Percentiles rank a stretch among this genome's conserved stretches.
Evolutionary conservation across 2,888 invertebrate species (phyloP).

Genomic region (Ametastegia equiseti): DNA sequence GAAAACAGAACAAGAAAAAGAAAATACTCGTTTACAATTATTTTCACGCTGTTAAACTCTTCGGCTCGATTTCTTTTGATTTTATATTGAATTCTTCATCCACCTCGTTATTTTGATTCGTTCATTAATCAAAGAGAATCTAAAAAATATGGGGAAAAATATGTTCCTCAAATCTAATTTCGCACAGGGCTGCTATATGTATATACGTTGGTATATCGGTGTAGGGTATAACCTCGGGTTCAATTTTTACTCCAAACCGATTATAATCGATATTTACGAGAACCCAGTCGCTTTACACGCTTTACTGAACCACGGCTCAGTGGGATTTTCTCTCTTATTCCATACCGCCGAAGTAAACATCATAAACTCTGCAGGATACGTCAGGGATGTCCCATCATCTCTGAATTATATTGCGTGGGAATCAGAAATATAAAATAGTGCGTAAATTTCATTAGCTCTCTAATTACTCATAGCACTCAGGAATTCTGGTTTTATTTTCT

Average conservation of each 20-base stretch:
- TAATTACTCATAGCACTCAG: slow-evolving; percentile 35
- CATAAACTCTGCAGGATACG: slow-evolving; percentile 49
- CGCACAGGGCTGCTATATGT: too few species aligned
- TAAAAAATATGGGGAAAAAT: not conserved
- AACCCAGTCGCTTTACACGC: not conserved
- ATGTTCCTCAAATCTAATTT: not conserved
- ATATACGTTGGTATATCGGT: not conserved
- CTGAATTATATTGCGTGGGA: slow-evolving; percentile 29
- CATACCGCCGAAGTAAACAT: slow-evolving; percentile 31
- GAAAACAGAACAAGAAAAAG: not conserved
- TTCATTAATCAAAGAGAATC: not conserved
- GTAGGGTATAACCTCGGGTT: not conserved
- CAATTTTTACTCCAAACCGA: not conserved
- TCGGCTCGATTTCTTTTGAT: too few species aligned
- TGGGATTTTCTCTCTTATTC: not conserved
- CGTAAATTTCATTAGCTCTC: slow-evolving; percentile 33
- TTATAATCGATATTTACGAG: slow-evolving; percentile 32
- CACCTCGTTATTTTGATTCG: not conserved
- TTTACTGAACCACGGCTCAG: not conserved
- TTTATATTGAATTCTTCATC: not conserved
- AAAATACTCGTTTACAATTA: not conserved
- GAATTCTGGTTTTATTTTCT: not conserved
- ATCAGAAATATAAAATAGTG: slow-evolving; percentile 38
- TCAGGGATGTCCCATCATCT: slow-evolving; percentile 36
- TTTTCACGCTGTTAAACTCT: not conserved